phyloP scores from a whole-genome alignment of 2,797 vertebrate species.

The Spinibarbus caldwelli region DNA sequence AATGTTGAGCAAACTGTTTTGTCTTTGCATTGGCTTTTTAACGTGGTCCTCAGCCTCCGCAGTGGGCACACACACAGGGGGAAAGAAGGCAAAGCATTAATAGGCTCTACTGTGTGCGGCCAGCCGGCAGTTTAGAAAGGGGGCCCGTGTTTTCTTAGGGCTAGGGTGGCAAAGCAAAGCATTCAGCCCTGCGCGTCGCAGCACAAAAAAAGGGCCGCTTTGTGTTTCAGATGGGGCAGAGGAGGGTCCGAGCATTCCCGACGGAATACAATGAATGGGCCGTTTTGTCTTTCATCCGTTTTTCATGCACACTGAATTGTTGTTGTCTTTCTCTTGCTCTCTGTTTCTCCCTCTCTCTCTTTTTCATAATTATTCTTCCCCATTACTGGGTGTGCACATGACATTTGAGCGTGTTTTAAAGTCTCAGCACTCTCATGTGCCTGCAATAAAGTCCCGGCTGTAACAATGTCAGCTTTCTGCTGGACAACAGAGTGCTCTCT shows the following conservation, averaged over 20 bases:
- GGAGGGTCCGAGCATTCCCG: conserved; percentile 90
- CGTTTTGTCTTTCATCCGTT: conserved; percentile 84
- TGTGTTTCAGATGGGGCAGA: conserved; percentile 85
- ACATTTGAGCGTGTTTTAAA: conserved; percentile 89
- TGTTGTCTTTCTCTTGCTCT: conserved; percentile 84
- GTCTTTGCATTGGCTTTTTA: conserved; percentile 92
- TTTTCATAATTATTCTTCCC: conserved; percentile 86
- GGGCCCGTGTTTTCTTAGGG: conserved; percentile 97
- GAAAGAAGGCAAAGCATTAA: conserved; percentile 87
- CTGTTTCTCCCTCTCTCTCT: conserved; percentile 72
- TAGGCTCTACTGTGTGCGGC: conserved; percentile 90
- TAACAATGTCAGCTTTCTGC: conserved; percentile 87
- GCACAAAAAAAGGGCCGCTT: conserved; percentile 90
- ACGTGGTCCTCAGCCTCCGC: conserved; percentile 84
- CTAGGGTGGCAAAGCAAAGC: conserved; percentile 97
- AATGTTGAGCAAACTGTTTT: conserved; percentile 99
- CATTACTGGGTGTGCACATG: conserved; percentile 88
- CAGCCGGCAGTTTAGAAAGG: conserved; percentile 88
- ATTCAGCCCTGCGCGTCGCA: conserved; percentile 88
- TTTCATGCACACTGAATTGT: conserved; percentile 86
- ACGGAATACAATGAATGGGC: conserved; percentile 94
- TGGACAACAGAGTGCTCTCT: conserved; percentile 91
- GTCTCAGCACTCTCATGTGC: conserved; percentile 89
- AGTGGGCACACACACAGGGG: conserved; percentile 76
- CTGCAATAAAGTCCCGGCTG: conserved; percentile 86